A percentile compares a stretch with the other conserved stretches of the same genome.
phyloP scores from a whole-genome alignment of 30 jellyfish, hydroid and myxozoan species.

The Turritopsis dohrnii region DNA sequence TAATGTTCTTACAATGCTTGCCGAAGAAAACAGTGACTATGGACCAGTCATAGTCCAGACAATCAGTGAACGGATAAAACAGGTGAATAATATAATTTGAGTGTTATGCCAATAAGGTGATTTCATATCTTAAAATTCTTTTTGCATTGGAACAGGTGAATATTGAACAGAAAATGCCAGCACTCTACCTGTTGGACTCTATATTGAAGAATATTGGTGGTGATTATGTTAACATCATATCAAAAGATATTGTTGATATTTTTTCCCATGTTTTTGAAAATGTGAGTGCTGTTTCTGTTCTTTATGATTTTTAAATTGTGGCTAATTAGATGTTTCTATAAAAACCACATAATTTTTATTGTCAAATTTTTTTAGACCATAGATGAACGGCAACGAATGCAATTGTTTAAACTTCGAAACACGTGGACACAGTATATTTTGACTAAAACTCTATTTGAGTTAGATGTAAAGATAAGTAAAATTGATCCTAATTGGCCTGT shows the following conservation, averaged over 20 bases:
- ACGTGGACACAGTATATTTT: constrained; percentile 80
- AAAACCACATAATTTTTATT: background rate
- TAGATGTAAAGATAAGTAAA: constrained; percentile 47
- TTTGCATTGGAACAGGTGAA: constrained; percentile 36
- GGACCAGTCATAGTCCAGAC: constrained; percentile 61
- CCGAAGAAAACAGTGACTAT: constrained; percentile 64
- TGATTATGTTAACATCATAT: constrained; percentile 34
- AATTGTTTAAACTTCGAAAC: constrained; percentile 65
- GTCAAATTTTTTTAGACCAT: constrained; percentile 66
- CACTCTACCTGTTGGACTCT: constrained; percentile 91
- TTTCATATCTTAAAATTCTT: background rate
- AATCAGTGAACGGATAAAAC: constrained; percentile 47
- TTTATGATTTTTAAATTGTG: background rate
- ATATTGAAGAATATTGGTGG: constrained; percentile 84
- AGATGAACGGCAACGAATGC: constrained; percentile 65
- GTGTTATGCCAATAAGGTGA: too few species aligned
- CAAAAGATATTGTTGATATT: constrained; percentile 48
- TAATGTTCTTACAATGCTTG: constrained; percentile 85
- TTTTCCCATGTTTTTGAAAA: constrained; percentile 69
- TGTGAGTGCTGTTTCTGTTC: constrained; percentile 36
- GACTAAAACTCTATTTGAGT: constrained; percentile 40
- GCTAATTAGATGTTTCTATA: background rate
- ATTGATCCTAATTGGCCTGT: constrained; percentile 94
- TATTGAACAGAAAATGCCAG: constrained; percentile 57
- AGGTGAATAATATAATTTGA: constrained; percentile 45